Evolutionary conservation across 2,113 vertebrate genomes (phyloP), one percentile per base, ranked within the genome.

Genomic region (Aegotheles bennettii): DNA sequence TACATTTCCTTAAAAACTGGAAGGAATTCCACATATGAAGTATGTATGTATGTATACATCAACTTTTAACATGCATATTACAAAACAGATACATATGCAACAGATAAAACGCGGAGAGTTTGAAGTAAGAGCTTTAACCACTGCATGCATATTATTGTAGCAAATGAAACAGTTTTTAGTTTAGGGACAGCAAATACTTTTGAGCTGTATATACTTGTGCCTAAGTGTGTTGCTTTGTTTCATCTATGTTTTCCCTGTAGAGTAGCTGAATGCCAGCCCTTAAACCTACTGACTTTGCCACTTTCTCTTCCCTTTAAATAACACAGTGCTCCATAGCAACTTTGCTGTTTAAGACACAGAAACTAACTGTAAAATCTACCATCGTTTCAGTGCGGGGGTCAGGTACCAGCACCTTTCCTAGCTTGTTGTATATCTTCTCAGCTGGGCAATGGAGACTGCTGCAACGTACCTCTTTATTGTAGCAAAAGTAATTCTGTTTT

Each of bases 131-230:
- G 78, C 24, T 78, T 29, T 67, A 83, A 82, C 57, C 45, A 38
- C 28, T 79, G 57, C n/a, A 45, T 45, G 61, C 53, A 29, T 79
- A 79, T 78, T 95, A 65, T 76, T 90, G 68, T 93, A 95, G 92
- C n/a, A 88, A 95, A 96, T 36, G 40, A 23, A 71, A 67, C 4
- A 1, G 1, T 70, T 87, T 90, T 87, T 33, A 54, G 51, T 74
- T 90, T 80, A 91, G n/a, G 25, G 40, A 29, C 87, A 90, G 54
- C 71, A 93, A 93, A 88, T 53, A 71, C 40, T 95, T 93, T 82
- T 84, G 74, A 89, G 84, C 84, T 97, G 77, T 82, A 51, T 94
- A 95, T 95, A 71, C 80, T 95, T 86, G 91, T 83, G 61, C 63
- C 68, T 82, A 35, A 87, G 59, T 80, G 51, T 89, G 76, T 90